A percentile compares a stretch with the other conserved stretches of the same genome.
phyloP scores from a whole-genome alignment of 1,140 invertebrate species.

The Dinoponera quadriceps region DNA sequence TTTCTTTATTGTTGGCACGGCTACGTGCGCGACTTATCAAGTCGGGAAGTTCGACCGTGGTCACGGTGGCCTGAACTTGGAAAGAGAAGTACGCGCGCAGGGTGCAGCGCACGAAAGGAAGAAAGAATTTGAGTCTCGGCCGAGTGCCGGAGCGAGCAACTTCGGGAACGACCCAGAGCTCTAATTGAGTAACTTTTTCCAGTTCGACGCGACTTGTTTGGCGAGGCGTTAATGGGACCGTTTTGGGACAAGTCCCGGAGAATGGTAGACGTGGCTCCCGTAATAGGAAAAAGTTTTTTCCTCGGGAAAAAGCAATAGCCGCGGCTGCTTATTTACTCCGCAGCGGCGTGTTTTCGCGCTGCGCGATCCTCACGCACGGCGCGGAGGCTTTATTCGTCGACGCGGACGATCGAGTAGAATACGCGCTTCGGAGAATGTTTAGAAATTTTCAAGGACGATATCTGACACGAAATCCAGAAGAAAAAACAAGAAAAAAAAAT shows the following conservation, averaged over 20 bases:
- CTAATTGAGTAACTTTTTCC: constrained; percentile 75
- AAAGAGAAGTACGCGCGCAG: constrained; percentile 35
- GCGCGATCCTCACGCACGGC: not conserved
- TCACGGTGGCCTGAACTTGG: constrained; percentile 49
- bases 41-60: constrained; percentile 50
- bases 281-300: constrained; percentile 65
- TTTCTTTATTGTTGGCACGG: constrained; percentile 13
- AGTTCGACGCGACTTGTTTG: constrained; percentile 64
- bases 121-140: constrained; percentile 69
- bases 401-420: not conserved
- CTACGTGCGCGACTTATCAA: constrained; percentile 47
- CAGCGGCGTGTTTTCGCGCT: constrained; percentile 8
- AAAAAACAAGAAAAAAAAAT: constrained; percentile 58
- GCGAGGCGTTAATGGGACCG: constrained; percentile 59
- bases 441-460: not conserved
- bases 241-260: constrained; percentile 45
- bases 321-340: constrained; percentile 29
- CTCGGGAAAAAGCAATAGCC: constrained; percentile 43
- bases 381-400: not conserved
- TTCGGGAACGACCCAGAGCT: constrained; percentile 61
- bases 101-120: constrained; percentile 44
- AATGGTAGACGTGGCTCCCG: constrained; percentile 51
- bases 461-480: not conserved
- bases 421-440: not conserved
- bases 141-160: constrained; percentile 51